Evolutionary conservation across 2,113 vertebrate species (phyloP).

Genomic region (Litocranius walleri): DNA sequence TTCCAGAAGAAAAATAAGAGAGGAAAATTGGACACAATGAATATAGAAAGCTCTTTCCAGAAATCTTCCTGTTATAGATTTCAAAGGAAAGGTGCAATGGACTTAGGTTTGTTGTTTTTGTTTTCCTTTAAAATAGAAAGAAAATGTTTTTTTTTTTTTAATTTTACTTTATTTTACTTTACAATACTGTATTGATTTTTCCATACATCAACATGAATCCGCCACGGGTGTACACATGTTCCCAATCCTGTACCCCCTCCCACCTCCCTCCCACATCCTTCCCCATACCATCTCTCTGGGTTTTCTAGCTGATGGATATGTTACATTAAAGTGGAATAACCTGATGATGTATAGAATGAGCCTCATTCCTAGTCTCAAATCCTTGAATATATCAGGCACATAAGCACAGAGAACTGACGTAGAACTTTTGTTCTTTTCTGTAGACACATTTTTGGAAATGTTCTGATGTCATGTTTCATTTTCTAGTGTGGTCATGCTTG

Average conservation of each 20-base stretch:
- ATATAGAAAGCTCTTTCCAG: neutral
- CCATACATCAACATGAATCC: no score
- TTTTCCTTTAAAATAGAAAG: neutral
- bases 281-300: no score
- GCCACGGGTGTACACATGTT: no score
- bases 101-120: neutral
- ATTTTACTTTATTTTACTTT: no score
- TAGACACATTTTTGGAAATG: neutral
- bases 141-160: no score
- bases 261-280: no score
- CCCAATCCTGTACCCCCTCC: no score
- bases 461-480: neutral
- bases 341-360: neutral
- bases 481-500: neutral
- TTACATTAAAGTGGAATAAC: neutral
- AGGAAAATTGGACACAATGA: neutral
- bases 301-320: neutral
- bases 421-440: neutral
- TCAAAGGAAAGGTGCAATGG: neutral
- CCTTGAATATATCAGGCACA: neutral
- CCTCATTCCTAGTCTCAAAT: neutral
- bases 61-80: neutral
- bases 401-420: neutral
- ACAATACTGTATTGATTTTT: no score
- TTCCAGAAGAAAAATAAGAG: neutral